Evolutionary conservation across 2,113 vertebrate species (phyloP), one percentile per base, ranked within the genome.

Genomic region (Carassius gibelio): DNA sequence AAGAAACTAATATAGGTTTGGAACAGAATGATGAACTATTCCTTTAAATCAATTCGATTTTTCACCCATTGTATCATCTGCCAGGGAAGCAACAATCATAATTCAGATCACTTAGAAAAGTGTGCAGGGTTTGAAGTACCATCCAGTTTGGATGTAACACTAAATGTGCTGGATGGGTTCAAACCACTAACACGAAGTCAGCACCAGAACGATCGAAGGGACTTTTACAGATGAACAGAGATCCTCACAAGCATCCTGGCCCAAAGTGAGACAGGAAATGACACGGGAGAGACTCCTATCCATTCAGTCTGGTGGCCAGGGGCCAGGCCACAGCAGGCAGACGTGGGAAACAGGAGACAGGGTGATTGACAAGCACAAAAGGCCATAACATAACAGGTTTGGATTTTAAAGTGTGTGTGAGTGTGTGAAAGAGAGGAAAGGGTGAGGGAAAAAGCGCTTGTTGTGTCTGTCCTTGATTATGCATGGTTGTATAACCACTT

Each of bases 321-420:
- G 26, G 81, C 82, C 59, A 86, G 45, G 61, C 74, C 74, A 81
- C 69, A 79, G 50, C 72, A 75, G 61, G 82, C 59, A 81, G 75
- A 82, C 76, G 69, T 87, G 76, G 78, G 87, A 87, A 87, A 85
- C 69, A 66, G 85, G 68, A 81, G 84, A 77, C n/a, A 85, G 61
- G 64, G 75, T 90, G 91, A 90, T 48, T 90, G 87, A 92, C 90
- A 87, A 80, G 82, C 84, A 90, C 87, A 90, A 89, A 90, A 86
- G 84, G 85, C 30, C 76, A 88, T 91, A 89, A 77, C 85, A 88
- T 89, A 89, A 83, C 84, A 88, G 57, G 45, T 71, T 76, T 83
- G 36, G 42, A 19, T 52, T 72, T 81, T 82, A 82, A 85, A 62
- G 81, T 81, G 62, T 30, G 75, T 69, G 68, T 72, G 48, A 30